Evolutionary conservation across 2,113 vertebrate species (phyloP).

Genomic region (Chauna torquata): DNA sequence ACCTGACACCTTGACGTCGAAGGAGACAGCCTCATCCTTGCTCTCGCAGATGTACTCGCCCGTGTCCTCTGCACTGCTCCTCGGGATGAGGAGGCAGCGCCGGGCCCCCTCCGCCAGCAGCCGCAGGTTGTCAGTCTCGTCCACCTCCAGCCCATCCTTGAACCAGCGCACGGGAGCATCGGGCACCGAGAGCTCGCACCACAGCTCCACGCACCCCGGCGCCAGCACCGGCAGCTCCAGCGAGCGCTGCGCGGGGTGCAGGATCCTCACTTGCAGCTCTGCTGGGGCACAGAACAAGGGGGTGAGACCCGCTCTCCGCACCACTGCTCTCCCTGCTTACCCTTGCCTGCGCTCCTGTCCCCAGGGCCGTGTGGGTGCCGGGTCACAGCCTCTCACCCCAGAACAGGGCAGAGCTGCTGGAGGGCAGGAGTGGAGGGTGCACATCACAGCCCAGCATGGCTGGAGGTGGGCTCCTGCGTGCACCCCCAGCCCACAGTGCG

Average conservation of each 20-base stretch:
- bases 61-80: constrained; percentile 76
- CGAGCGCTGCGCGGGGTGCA: constrained; percentile 82
- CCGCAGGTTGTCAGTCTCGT: constrained; percentile 74
- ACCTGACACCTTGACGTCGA: constrained; percentile 87
- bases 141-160: constrained; percentile 87
- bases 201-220: constrained; percentile 78
- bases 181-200: constrained; percentile 78
- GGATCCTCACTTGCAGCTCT: constrained; percentile 89
- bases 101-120: constrained; percentile 76
- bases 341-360: not conserved
- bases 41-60: constrained; percentile 88
- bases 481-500: no score
- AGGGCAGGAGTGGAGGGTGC: accelerated
- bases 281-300: not conserved
- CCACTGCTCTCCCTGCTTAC: not conserved
- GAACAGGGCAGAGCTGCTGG: not conserved
- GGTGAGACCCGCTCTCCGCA: not conserved
- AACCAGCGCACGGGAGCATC: constrained; percentile 81
- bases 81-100: constrained; percentile 79
- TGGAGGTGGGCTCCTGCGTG: not conserved
- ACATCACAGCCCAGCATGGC: not conserved
- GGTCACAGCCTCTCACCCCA: not conserved
- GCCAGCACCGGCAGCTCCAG: constrained; percentile 81
- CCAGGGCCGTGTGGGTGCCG: not conserved
- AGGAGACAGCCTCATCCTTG: constrained; percentile 83